phyloP scores from a whole-genome alignment of 2,797 vertebrate genomes.

The Streptopelia turtur region DNA sequence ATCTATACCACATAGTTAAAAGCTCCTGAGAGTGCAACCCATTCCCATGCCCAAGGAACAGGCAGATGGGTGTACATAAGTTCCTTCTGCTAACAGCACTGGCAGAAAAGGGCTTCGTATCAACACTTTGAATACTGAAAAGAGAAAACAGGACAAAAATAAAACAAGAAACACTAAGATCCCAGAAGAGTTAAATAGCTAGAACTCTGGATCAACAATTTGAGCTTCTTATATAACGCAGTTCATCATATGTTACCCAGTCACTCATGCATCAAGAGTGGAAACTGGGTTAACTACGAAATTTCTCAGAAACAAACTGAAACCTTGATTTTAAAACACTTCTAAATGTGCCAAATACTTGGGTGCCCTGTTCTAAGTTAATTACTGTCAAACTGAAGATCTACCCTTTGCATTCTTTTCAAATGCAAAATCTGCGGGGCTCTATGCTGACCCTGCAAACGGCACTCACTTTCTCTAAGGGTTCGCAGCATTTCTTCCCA shows the following conservation, averaged over 20 bases:
- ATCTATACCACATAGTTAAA: neutral
- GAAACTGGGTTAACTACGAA: constrained; percentile 66
- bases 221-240: constrained; percentile 64
- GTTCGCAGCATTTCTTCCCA: neutral
- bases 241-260: constrained; percentile 67
- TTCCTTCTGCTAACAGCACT: constrained; percentile 47
- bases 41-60: constrained; percentile 28
- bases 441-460: neutral
- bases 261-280: constrained; percentile 60
- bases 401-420: neutral
- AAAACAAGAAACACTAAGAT: constrained; percentile 64
- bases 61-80: constrained; percentile 58
- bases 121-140: constrained; percentile 65
- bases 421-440: neutral
- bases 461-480: neutral
- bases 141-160: constrained; percentile 71
- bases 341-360: constrained; percentile 42
- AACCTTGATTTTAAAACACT: constrained; percentile 59
- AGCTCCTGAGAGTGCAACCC: neutral
- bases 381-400: constrained; percentile 24
- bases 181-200: constrained; percentile 69
- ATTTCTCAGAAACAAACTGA: constrained; percentile 63
- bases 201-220: constrained; percentile 68
- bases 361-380: constrained; percentile 6
- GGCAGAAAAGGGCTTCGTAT: constrained; percentile 65